A percentile compares a stretch with the other conserved stretches of the same genome.
These are phyloP conservation scores for Drosophila melanica DNA, from an alignment of 1,140 invertebrate genomes.

Conservation along the genomic window DNA sequence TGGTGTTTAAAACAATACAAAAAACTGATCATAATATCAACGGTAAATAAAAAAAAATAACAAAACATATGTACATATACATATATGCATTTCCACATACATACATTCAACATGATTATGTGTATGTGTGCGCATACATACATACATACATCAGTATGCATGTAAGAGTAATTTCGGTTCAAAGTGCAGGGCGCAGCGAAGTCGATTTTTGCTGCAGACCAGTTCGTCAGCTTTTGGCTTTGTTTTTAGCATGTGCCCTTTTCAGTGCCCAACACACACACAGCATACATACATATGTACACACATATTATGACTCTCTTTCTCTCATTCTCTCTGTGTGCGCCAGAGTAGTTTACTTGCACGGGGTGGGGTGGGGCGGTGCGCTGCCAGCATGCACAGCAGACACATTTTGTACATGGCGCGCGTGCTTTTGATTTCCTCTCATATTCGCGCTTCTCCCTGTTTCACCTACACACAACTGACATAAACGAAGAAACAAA, in stretches of 20 bases:
- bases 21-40: constrained; percentile 52
- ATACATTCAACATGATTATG: not conserved
- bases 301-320: not conserved
- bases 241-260: constrained; percentile 76
- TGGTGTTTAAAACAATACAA: constrained; percentile 18
- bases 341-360: constrained; percentile 15
- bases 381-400: constrained; percentile 41
- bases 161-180: constrained; percentile 40
- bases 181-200: constrained; percentile 39
- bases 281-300: constrained; percentile 13
- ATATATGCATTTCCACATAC: not conserved
- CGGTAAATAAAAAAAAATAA: constrained; percentile 61
- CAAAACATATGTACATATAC: constrained; percentile 28
- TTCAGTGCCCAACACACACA: constrained; percentile 38
- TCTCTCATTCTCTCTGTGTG: constrained; percentile 11
- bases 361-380: constrained; percentile 24
- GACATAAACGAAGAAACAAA: constrained; percentile 10
- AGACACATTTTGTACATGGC: constrained; percentile 40
- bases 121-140: not conserved
- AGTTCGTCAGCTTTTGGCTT: constrained; percentile 65
- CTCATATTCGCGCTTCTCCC: constrained; percentile 31
- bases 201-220: constrained; percentile 34
- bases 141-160: constrained; percentile 3
- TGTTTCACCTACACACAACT: constrained; percentile 34
- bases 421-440: constrained; percentile 41